Conservation (phyloP, 2,888 invertebrate species). For the Agapetus fuscipes region DNA sequence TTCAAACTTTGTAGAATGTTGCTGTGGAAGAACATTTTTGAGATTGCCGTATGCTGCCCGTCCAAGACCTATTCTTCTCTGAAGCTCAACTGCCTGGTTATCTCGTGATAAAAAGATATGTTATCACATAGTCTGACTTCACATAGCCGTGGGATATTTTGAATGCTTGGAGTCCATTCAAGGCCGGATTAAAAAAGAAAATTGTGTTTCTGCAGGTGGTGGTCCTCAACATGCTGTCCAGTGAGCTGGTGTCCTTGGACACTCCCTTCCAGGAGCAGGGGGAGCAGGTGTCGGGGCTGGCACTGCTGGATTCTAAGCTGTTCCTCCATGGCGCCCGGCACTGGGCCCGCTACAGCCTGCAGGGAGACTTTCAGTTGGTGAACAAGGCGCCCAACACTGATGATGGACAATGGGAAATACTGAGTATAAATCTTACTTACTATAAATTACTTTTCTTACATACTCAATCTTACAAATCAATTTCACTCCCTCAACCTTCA, state of each 20-base stretch:
- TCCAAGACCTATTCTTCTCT: too few relatives aligned
- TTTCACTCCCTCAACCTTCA: too few relatives aligned
- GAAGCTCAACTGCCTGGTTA: too few relatives aligned
- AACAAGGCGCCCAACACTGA: constrained; percentile 47
- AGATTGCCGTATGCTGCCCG: too few relatives aligned
- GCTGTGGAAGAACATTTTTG: too few relatives aligned
- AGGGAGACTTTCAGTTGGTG: constrained; percentile 59
- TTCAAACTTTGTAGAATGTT: too few relatives aligned
- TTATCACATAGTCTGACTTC: too few relatives aligned
- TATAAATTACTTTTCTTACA: not conserved
- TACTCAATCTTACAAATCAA: too few relatives aligned
- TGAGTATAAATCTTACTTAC: constrained; percentile 49
- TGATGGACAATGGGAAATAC: constrained; percentile 61
- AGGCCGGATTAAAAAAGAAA: too few relatives aligned
- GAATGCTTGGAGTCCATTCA: too few relatives aligned
- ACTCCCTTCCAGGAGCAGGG: constrained; percentile 64
- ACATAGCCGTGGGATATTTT: too few relatives aligned
- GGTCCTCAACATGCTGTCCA: constrained; percentile 85
- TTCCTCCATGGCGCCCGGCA: constrained; percentile 67
- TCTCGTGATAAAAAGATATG: too few relatives aligned
- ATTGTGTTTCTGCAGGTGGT: constrained; percentile 59
- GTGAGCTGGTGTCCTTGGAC: constrained; percentile 80
- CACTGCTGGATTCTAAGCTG: constrained; percentile 45
- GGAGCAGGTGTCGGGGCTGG: constrained; percentile 40
- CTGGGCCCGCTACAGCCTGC: constrained; percentile 70